A percentile compares a stretch with the other conserved stretches of the same genome.
phyloP scores from a whole-genome alignment of 2,797 vertebrate genomes.

The Mastacembelus armatus region DNA sequence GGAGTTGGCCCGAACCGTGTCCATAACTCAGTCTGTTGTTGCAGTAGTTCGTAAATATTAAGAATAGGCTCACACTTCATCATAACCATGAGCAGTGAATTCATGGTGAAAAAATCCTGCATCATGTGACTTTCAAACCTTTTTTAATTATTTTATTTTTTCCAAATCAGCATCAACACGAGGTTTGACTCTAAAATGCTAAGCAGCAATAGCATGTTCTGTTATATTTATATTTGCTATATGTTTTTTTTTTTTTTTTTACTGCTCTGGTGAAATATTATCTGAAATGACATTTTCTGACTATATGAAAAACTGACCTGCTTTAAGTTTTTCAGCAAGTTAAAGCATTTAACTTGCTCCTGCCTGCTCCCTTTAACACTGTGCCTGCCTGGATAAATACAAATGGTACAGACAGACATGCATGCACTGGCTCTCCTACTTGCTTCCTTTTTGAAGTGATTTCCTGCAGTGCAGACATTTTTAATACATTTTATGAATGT shows the following conservation, averaged over 20 bases:
- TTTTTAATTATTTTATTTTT: constrained; percentile 54
- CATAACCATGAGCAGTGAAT: constrained; percentile 70
- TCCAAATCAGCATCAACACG: constrained; percentile 60
- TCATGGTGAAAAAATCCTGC: constrained; percentile 52
- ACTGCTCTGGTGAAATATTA: too few relatives aligned
- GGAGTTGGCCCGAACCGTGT: constrained; percentile 69
- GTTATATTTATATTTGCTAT: too few relatives aligned
- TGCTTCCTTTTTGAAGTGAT: constrained; percentile 51
- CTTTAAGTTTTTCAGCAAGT: not conserved
- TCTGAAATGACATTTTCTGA: too few relatives aligned
- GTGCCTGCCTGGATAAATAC: constrained; percentile 21
- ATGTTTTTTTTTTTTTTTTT: too few relatives aligned
- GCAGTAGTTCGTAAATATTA: constrained; percentile 79
- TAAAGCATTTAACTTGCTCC: not conserved
- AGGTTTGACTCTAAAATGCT: constrained; percentile 24
- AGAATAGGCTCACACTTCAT: constrained; percentile 75
- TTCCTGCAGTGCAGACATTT: constrained; percentile 38
- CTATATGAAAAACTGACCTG: not conserved
- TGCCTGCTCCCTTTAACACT: constrained; percentile 9
- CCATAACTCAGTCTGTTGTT: constrained; percentile 82
- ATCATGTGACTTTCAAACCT: constrained; percentile 38
- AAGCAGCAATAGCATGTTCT: constrained; percentile 32
- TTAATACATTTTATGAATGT: constrained; percentile 34
- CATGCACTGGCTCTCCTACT: constrained; percentile 20
- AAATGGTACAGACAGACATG: constrained; percentile 16